These are phyloP conservation scores for Danio rerio DNA, from an alignment of 2,113 vertebrate genomes.

Conservation along the genomic window DNA sequence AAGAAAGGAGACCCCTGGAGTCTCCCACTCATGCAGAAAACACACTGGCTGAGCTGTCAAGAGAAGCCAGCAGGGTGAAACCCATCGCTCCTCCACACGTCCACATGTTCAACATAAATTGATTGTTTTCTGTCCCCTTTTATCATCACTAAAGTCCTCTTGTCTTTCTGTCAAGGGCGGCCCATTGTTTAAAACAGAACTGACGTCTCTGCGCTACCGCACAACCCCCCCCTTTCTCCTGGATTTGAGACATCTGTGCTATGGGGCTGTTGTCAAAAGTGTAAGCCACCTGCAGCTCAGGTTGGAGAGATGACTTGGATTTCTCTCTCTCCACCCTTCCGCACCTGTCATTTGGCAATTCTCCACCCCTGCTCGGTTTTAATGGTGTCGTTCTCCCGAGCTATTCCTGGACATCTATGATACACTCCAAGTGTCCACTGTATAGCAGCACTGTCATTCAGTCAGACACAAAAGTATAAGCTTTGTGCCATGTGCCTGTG, in stretches of 20 bases:
- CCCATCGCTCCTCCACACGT: slow-evolving; percentile 3
- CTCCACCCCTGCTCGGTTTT: slow-evolving; percentile 41
- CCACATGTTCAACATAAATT: slow-evolving; percentile 40
- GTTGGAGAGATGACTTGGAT: slow-evolving; percentile 42
- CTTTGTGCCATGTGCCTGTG: neutral
- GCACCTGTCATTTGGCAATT: slow-evolving; percentile 51
- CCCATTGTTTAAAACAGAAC: slow-evolving; percentile 33
- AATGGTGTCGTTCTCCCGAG: slow-evolving; percentile 51
- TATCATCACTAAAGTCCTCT: neutral
- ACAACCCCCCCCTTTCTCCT: neutral
- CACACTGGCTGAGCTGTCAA: slow-evolving; percentile 43
- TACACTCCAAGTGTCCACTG: slow-evolving; percentile 47
- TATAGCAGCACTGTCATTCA: slow-evolving; percentile 60
- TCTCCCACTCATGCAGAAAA: neutral
- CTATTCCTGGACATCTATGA: slow-evolving; percentile 57
- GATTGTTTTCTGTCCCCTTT: slow-evolving; percentile 47
- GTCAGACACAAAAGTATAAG: slow-evolving; percentile 24
- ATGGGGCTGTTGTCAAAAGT: neutral
- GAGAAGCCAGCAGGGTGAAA: slow-evolving; percentile 25
- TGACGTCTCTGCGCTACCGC: neutral
- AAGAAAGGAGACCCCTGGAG: neutral
- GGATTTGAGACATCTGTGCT: slow-evolving; percentile 23
- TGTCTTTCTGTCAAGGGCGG: slow-evolving; percentile 1
- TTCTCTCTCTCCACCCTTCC: slow-evolving; percentile 30
- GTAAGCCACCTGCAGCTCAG: slow-evolving; percentile 43